Percentiles rank a stretch among this genome's conserved stretches.
Evolutionary conservation across 2,888 invertebrate genomes (phyloP).

Genomic region (Plusia festucae): DNA sequence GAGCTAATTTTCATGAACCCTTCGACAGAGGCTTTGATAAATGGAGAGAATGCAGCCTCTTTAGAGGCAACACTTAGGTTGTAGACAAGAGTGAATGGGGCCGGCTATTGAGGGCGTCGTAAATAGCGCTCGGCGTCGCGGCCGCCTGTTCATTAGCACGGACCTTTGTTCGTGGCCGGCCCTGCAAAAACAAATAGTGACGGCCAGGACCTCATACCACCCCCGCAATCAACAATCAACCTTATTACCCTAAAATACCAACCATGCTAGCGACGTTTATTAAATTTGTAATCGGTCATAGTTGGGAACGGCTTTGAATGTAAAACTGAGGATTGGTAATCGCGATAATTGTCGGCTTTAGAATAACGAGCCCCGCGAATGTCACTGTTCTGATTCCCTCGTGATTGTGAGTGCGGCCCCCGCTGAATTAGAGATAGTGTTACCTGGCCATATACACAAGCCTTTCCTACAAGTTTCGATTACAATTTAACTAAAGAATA

Average conservation of each 20-base stretch:
- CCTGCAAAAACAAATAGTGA: constrained; percentile 62
- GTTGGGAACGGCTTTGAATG: constrained; percentile 48
- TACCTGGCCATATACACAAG: not conserved
- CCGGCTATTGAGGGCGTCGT: constrained; percentile 61
- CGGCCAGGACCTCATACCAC: constrained; percentile 17
- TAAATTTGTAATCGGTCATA: constrained; percentile 31
- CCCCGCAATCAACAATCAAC: constrained; percentile 17
- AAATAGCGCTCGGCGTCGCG: constrained; percentile 57
- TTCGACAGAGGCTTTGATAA: constrained; percentile 62
- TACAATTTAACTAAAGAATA: constrained; percentile 10
- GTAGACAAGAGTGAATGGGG: constrained; percentile 60
- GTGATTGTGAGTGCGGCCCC: constrained; percentile 22
- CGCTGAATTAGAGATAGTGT: constrained; percentile 7
- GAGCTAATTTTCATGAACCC: constrained; percentile 55
- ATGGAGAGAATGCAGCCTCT: constrained; percentile 58
- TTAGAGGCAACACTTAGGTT: constrained; percentile 67
- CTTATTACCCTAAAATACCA: constrained; percentile 5
- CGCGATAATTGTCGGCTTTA: constrained; percentile 59
- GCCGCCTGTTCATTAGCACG: constrained; percentile 65
- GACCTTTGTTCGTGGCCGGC: constrained; percentile 65
- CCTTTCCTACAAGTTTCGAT: not conserved
- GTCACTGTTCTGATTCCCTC: constrained; percentile 24
- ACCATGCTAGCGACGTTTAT: not conserved
- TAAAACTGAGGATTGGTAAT: constrained; percentile 61
- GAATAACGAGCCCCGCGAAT: constrained; percentile 43